Base-by-base conservation (phyloP, 2,113 vertebrate genomes). In the Tetraodon nigroviridis region DNA sequence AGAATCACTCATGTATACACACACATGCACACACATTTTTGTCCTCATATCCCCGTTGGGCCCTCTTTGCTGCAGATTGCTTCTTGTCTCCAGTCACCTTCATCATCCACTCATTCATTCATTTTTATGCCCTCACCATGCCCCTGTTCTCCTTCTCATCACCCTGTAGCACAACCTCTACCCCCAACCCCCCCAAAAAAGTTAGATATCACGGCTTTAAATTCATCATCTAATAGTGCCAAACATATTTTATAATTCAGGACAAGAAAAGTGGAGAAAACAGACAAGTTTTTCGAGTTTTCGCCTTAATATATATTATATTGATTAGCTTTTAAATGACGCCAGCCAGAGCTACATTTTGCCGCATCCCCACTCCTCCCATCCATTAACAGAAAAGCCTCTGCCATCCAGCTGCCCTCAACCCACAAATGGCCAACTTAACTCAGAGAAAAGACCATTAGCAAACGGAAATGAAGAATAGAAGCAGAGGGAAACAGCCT, bases 351-450 rank as follows among this genome's bases (percentile, higher is more conserved):
- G 8, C 32, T 37, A 37, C 32, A 37, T 37, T 37, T 11, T 37
- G 32, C 32, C 3, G 32, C 32, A 37, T 10, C 32, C 32, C 32
- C 11, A 8, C 32, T 12, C 32, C 32, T 12, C 32, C 32, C 32
- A 83, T 75, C 85, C 82, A 86, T 90, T 89, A 85, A 84, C 68
- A 61, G 64, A 57, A 79, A 80, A 84, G 82, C 66, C 79, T 84
- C 72, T 82, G 85, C 82, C 84, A 73, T 74, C 78, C 62, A 58
- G 60, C 81, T 67, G 69, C 62, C 74, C 63, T 76, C 69, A 67
- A 77, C 75, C 58, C 67, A 76, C 66, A 64, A 71, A 71, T 58
- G 57, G 51, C 61, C 59, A 19, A 68, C 65, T 84, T 78, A 58
- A 53, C 48, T 67, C 56, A 60, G 59, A 85, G 60, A 74, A 74